Evolutionary conservation across 1,140 invertebrate genomes (phyloP), one percentile per base, ranked within the genome.

Genomic region (Rhynchophorus ferrugineus): DNA sequence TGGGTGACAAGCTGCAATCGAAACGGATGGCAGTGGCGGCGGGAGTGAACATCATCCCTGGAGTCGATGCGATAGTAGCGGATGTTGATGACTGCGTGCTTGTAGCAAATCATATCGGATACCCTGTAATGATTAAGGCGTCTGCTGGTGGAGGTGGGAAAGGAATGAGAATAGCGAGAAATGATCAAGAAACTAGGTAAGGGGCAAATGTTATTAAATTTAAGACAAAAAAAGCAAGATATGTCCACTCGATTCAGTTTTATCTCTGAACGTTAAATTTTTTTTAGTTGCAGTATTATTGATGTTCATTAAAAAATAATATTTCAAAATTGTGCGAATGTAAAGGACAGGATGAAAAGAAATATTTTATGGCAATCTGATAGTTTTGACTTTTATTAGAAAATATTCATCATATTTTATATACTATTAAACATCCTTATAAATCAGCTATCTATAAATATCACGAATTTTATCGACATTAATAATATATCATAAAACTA

Each of bases 121-220:
- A 85, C 70, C 84, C 84, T 2, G 83, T 87, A 6, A 87, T 87
- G 83, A 82, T 87, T 43, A 87, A 87, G 67, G 83, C 82, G 1
- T 82, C 82, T 19, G 81, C 81, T 47, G 83, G 83, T 42, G 83
- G 83, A 46, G 83, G 83, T 37, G 84, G 84, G 9, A 85, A 85
- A 64, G 84, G 85, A 21, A 86, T 87, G 83, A 69, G 85, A 53
- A 80, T 87, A 56, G 83, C 82, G 0, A 75, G 77, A 71, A 81
- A 82, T 71, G 82, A 86, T 57, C 69, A 80, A 49, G 81, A 85
- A 66, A 75, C 78, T 2, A 70, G 72, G 70, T 76, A 58, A 45
- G 11, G 9, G n/a, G 1, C 22, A 21, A 29, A 29, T 6, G 24
- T 6, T 11, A 29, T 37, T 37, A 37, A 8, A 16, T 41, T 41